Evolutionary conservation across 1,140 invertebrate species (phyloP).

Genomic region (Heterodera schachtii): DNA sequence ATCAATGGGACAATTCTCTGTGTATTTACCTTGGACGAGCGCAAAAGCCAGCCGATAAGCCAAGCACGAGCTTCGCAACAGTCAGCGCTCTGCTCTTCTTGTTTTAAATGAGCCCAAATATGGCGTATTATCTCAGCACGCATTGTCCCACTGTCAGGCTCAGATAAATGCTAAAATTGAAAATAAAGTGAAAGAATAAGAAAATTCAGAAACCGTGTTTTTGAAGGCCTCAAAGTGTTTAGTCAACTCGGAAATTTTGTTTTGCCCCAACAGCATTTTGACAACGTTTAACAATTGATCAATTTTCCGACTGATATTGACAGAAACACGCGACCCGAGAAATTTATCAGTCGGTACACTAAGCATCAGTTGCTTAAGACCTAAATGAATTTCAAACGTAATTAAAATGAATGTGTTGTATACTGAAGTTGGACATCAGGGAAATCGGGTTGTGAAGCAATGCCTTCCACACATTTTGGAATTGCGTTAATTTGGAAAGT

Average conservation of each 20-base stretch:
- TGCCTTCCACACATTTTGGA: constrained; percentile 33
- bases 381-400: constrained; percentile 2
- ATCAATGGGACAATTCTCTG: no score
- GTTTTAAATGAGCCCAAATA: constrained; percentile 30
- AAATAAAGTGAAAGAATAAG: constrained; percentile 21
- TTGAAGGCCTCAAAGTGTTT: constrained; percentile 12
- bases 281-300: constrained; percentile 8
- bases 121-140: constrained; percentile 45
- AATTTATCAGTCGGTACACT: neutral
- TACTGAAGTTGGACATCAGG: constrained; percentile 37
- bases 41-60: constrained; percentile 39
- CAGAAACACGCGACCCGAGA: constrained; percentile 14
- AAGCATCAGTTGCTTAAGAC: constrained; percentile 9
- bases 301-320: constrained; percentile 38
- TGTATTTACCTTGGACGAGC: constrained; percentile 17
- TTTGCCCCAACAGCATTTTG: neutral
- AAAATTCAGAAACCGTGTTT: neutral
- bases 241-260: neutral
- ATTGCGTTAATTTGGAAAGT: constrained; percentile 39
- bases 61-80: constrained; percentile 33
- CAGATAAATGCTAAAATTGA: constrained; percentile 38
- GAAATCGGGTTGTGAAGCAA: constrained; percentile 36
- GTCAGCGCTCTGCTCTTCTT: neutral
- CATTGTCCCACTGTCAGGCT: constrained; percentile 32
- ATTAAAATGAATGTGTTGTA: neutral